Evolutionary conservation across 2,113 vertebrate genomes (phyloP), one percentile per base, ranked within the genome.

Genomic region (Buteo buteo): DNA sequence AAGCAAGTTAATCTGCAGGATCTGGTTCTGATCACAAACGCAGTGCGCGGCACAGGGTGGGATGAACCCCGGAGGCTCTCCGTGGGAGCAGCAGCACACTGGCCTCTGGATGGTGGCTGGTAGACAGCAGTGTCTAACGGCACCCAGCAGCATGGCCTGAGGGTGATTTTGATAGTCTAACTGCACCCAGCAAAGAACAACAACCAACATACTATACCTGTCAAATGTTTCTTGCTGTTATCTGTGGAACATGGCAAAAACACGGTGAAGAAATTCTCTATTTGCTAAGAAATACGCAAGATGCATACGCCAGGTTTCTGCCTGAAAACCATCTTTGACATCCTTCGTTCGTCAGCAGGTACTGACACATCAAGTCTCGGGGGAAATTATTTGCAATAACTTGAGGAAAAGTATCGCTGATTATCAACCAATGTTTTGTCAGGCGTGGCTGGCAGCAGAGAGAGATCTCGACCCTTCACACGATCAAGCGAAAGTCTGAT

Each of bases 61-160:
- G 82, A 32, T 38, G 4, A 88, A 49, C 59, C 20, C 5, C 9
- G 6, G 54, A 25, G 40, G 29, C 8, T 69, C 38, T 10, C 25
- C 3, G 5, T 14, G n/a, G 31, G 0, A 61, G 28, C 25, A 10
- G 65, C 47, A 45, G 82, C 59, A 45, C 69, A 24, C 3, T 6
- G 0, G 72, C 19, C 59, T 47, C 38, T 29, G 4, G 21, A 3
- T 19, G 11, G 55, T 8, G 24, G 29, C 32, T 57, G 62, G 18
- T 6, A 38, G 50, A 14, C 40, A 36, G 3, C 13, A 4, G 26
- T 0, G 0, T 18, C 86, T 12, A 8, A 29, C 15, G 3, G 64
- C 28, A 9, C 7, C 31, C n/a, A 6, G 52, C 29, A 19, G 49
- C 44, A 19, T 0, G 20, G 65, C 36, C 52, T 16, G 1, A 1